Evolutionary conservation across 2,113 vertebrate species (phyloP), one percentile per base, ranked within the genome.

Genomic region (Poeciliopsis occidentalis): DNA sequence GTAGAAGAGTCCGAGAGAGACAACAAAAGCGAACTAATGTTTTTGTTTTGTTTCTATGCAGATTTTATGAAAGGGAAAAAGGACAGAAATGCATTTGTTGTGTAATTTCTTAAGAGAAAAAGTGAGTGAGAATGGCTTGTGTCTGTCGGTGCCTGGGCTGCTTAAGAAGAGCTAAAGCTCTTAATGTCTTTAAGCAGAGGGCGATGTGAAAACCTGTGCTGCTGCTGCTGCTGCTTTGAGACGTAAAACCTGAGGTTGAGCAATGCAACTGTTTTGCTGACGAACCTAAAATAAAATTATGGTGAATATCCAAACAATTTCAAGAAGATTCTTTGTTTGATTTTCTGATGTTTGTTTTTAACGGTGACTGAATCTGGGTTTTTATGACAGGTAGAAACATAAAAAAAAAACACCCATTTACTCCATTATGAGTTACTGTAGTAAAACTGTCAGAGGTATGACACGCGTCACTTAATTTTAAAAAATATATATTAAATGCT

Each of bases 181-280:
- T 95, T 95, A 95, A 29, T 15, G 92, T 85, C 90, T 85, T 87
- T 94, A 89, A 95, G 87, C 83, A 92, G 87, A 93, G 94, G 92
- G 93, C 91, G 80, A 60, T 3, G 86, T 93, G 90, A 94, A 37
- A 37, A 92, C 92, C 71, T 11, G 17, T 32, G 67, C 71, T 61
- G 26, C 60, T 32, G 67, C 69, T 61, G 26, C 60, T 54, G 69
- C n/a, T 47, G 17, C 44, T 47, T 47, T 47, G 44, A 47, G 44
- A 19, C 5, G 5, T 47, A 19, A 47, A 47, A 19, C 17, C 44
- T 47, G 13, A 47, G 44, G 44, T 19, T 13, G 41, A 44, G 41
- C 12, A 15, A 19, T 7, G 44, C 44, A 19, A 19, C 13, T 47
- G 44, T 47, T 5, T 17, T 47, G 13, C 44, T 19, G 5, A 47